Percentiles rank a stretch among this genome's conserved stretches.
Conservation (phyloP, 2,113 vertebrate genomes). For the Phasianus colchicus region DNA sequence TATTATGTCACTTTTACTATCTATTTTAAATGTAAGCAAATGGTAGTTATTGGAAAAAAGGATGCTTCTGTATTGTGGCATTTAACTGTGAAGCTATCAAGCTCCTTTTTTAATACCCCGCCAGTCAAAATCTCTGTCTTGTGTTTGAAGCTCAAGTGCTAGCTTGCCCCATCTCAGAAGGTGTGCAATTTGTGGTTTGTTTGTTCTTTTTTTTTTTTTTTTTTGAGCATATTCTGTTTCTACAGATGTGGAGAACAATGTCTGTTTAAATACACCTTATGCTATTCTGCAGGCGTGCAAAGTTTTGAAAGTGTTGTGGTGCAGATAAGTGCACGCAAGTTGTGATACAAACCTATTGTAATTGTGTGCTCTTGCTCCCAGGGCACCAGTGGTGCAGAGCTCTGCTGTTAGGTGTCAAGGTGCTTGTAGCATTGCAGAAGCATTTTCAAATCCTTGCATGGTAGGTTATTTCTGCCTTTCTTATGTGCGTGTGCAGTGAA, state of each 20-base stretch:
- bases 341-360: not conserved
- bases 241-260: not conserved
- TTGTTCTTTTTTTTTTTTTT: not conserved
- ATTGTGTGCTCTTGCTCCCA: accelerated
- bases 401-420: not conserved
- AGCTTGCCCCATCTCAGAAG: not conserved
- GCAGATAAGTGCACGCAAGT: not conserved
- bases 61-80: not conserved
- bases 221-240: not conserved
- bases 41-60: slow-evolving; percentile 22
- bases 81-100: not conserved
- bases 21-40: slow-evolving; percentile 47
- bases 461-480: not conserved
- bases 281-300: not conserved
- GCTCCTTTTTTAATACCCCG: not conserved
- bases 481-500: not conserved
- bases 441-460: not conserved
- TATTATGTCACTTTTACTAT: slow-evolving; percentile 53
- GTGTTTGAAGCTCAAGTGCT: not conserved
- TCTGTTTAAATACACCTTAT: not conserved
- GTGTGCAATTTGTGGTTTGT: not conserved
- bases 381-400: not conserved
- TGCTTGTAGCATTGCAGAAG: not conserved
- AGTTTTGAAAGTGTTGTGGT: not conserved
- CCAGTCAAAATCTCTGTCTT: slow-evolving; percentile 19